A percentile compares a stretch with the other conserved stretches of the same genome.
Evolutionary conservation across 2,113 vertebrate species (phyloP).

Genomic region (Steatornis caripensis): DNA sequence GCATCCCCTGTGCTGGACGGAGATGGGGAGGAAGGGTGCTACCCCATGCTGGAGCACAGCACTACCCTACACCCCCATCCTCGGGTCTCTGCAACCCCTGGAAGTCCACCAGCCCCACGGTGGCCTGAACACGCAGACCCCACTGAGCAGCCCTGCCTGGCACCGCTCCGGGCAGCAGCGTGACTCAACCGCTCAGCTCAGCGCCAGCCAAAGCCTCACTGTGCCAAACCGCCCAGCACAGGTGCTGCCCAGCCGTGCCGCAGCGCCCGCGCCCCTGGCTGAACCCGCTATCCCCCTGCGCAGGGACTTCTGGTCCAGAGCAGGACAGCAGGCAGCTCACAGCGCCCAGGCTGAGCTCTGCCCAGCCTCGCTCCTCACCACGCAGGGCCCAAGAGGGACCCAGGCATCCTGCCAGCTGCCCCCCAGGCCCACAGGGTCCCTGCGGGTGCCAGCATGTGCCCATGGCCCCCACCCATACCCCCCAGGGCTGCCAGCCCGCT

Average conservation of each 20-base stretch:
- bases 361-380: not conserved
- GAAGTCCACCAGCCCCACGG: not conserved
- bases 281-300: rapidly evolving
- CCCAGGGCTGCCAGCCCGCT: not conserved
- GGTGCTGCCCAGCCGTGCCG: not conserved
- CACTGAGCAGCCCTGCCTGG: not conserved
- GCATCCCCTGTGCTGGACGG: not conserved
- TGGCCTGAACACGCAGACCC: not conserved
- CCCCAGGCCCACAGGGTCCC: not conserved
- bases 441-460: not conserved
- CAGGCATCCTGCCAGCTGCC: not conserved
- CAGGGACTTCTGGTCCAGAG: not conserved
- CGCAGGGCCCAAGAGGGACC: not conserved
- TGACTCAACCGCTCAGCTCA: not conserved
- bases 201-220: not conserved
- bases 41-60: not conserved
- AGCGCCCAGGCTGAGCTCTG: not conserved
- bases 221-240: not conserved
- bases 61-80: rapidly evolving
- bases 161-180: not conserved
- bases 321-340: not conserved
- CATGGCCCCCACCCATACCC: not conserved
- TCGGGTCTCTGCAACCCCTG: rapidly evolving
- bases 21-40: not conserved
- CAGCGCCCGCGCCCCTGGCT: not conserved